Conservation (phyloP, 1,140 invertebrate species). For the Calephelis virginiensis region DNA sequence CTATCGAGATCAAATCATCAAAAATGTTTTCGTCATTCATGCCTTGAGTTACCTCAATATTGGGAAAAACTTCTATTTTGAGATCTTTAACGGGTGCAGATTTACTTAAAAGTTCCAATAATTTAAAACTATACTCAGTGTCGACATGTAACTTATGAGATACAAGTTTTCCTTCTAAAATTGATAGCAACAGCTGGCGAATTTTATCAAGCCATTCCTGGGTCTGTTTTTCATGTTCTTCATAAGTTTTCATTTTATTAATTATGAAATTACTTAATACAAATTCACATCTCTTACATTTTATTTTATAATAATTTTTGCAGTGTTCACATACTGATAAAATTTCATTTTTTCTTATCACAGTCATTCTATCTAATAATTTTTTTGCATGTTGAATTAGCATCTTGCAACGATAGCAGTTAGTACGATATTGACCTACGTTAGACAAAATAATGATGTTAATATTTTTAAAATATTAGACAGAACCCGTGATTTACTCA, state of each 20-base stretch:
- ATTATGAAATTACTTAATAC: constrained; percentile 32
- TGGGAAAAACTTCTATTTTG: constrained; percentile 18
- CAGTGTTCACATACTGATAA: constrained; percentile 41
- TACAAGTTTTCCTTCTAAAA: constrained; percentile 26
- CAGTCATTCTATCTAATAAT: constrained; percentile 35
- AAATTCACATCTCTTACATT: constrained; percentile 42
- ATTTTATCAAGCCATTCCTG: constrained; percentile 34
- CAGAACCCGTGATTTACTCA: too few species aligned
- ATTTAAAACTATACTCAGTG: constrained; percentile 24
- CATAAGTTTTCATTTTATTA: constrained; percentile 20
- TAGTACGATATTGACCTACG: constrained; percentile 33
- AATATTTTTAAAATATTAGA: neutral
- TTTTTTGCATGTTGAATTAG: constrained; percentile 32
- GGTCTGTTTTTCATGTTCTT: constrained; percentile 24
- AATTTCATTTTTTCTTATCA: constrained; percentile 37
- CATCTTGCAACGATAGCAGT: constrained; percentile 36
- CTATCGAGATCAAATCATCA: neutral
- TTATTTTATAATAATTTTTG: constrained; percentile 30
- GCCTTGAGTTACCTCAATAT: neutral
- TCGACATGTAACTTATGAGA: constrained; percentile 32
- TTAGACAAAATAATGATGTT: neutral
- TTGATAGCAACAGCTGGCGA: constrained; percentile 25
- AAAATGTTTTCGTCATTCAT: neutral
- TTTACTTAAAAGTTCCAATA: constrained; percentile 32
- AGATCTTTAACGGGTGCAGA: constrained; percentile 23